Evolutionary conservation across 2,888 invertebrate genomes (phyloP).

Genomic region (Amiota mariae): DNA sequence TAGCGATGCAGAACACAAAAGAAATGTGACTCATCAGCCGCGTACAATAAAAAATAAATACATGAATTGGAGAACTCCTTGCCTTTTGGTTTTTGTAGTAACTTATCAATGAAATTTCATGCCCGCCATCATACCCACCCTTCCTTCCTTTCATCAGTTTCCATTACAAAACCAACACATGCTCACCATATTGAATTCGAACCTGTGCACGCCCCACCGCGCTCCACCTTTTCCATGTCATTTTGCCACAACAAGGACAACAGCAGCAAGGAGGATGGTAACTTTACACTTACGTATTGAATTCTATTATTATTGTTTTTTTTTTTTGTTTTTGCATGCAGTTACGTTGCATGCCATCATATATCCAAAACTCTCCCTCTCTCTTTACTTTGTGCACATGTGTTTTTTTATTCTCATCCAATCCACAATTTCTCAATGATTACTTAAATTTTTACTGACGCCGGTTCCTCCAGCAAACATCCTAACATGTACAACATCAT

Average conservation of each 20-base stretch:
- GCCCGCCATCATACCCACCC: background rate
- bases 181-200: background rate
- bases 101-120: constrained; percentile 24
- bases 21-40: constrained; percentile 2
- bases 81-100: background rate
- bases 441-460: constrained; percentile 20
- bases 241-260: background rate
- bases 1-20: constrained; percentile 27
- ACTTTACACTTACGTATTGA: background rate
- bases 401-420: constrained; percentile 14
- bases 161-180: constrained; percentile 35
- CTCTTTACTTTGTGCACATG: background rate
- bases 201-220: background rate
- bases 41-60: constrained; percentile 25
- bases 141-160: too few relatives aligned
- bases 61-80: constrained; percentile 36
- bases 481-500: constrained; percentile 6
- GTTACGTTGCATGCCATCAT: background rate
- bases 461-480: background rate
- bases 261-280: background rate
- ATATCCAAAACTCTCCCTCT: too few relatives aligned
- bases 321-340: constrained; percentile 10
- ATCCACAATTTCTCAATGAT: constrained; percentile 17
- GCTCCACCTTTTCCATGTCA: constrained; percentile 23
- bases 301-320: constrained; percentile 1